Conservation (phyloP, 2,888 invertebrate species). For the Meiosimyza platycephala region DNA sequence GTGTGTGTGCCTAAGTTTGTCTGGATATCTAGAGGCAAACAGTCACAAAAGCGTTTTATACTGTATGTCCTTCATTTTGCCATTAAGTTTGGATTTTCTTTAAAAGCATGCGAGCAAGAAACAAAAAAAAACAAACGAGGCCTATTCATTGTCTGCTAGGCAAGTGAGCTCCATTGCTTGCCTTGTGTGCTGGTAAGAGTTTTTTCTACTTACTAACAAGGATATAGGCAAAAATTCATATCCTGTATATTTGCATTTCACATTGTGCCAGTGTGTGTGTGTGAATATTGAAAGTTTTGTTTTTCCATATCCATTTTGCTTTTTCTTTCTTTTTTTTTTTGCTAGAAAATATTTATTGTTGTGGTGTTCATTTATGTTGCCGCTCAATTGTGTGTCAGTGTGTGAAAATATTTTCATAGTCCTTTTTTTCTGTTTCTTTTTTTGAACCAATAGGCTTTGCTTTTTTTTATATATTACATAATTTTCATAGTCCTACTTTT, state of each 20-base stretch:
- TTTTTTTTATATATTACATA: not conserved
- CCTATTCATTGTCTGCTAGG: not conserved
- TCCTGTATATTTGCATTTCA: conserved; percentile 16
- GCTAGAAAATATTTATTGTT: not conserved
- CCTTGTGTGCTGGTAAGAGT: not conserved
- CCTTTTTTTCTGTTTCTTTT: not conserved
- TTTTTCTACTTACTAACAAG: not conserved
- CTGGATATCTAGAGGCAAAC: too few species aligned
- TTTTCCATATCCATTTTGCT: too few species aligned
- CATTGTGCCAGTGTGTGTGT: conserved; percentile 1
- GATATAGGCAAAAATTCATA: not conserved
- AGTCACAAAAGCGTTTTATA: too few species aligned
- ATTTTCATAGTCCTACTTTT: not conserved
- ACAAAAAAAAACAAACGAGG: not conserved
- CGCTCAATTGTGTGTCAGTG: not conserved
- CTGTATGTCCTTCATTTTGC: conserved; percentile 15
- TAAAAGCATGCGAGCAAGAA: not conserved
- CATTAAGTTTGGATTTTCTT: conserved; percentile 17
- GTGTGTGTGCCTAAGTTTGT: too few species aligned
- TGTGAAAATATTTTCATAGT: not conserved
- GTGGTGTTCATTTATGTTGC: not conserved
- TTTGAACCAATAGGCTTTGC: not conserved
- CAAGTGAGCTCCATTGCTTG: not conserved
- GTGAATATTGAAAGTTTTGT: not conserved
- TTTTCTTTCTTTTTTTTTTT: too few species aligned